Evolutionary conservation across 1,140 invertebrate species (phyloP), one percentile per base, ranked within the genome.

Genomic region (Centruroides sculpturatus): DNA sequence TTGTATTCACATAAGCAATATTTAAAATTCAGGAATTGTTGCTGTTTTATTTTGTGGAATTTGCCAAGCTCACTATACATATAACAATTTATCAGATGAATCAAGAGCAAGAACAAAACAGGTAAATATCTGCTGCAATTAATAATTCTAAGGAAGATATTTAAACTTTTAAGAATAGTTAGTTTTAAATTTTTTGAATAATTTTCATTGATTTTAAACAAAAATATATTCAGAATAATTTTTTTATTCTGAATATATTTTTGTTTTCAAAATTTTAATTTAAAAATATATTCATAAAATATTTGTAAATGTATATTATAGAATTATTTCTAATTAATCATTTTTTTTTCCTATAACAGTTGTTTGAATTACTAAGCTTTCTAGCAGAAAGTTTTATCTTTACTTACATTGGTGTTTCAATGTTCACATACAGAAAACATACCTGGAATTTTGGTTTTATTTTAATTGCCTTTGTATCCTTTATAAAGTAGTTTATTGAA

Each of bases 301-400:
- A 5, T 1, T 41, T 41, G 8, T 5, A 5, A 41, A 6, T 41
- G 8, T 41, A 41, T 41, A 41, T 41, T 41, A 41, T 41, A 41
- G 8, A 41, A 6, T 2, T 41, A 41, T 41, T 41, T 41, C 41
- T 41, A 41, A 4, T 41, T 41, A 41, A 41, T 41, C 5, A 41
- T 41, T 41, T 41, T 8, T 41, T 41, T 41, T 41, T 62, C 49
- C 13, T 52, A 12, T 66, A 71, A 52, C 84, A 94, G 71, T 78
- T 98, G 54, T 98, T 98, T 77, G 92, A 96, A 72, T 76, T 98
- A 62, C 78, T 97, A 53, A 98, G 96, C 75, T 99, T 99, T 76
- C 77, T 98, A 60, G 89, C 92, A 0, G 95, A 99, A 74, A 98
- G 97, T 77, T 99, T 99, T 75, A 98, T 98, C 66, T 99, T 99